phyloP scores from a whole-genome alignment of 92 coral and sea anemone species.

The Anthopleura xanthogrammica region DNA sequence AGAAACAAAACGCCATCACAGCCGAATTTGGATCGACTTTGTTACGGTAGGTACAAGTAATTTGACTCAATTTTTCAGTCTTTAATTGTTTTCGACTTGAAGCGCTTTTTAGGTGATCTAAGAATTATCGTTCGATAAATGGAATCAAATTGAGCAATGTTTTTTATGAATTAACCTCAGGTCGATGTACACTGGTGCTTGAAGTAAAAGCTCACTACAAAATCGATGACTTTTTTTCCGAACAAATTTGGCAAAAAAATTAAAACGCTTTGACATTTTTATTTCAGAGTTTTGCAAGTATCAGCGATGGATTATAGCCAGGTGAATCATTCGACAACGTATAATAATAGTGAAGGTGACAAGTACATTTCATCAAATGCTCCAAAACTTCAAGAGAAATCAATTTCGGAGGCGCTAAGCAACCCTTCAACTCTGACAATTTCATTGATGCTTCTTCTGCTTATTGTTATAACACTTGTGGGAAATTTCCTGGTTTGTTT shows the following conservation, averaged over 20 bases:
- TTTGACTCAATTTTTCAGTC: too few species aligned
- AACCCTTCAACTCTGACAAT: slow-evolving; percentile 16
- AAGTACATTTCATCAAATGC: neutral
- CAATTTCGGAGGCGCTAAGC: slow-evolving; percentile 1
- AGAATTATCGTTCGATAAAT: too few species aligned
- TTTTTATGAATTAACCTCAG: too few species aligned
- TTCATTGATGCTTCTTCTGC: slow-evolving; percentile 4
- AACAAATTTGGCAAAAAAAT: neutral
- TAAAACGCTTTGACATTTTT: neutral
- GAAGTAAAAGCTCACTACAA: too few species aligned
- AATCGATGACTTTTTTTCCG: too few species aligned
- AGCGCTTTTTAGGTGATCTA: too few species aligned
- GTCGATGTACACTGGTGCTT: too few species aligned
- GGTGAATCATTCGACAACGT: neutral
- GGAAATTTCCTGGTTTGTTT: slow-evolving; percentile 9
- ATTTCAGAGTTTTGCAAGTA: neutral
- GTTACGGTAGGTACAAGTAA: too few species aligned
- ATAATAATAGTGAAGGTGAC: neutral
- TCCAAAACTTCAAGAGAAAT: neutral
- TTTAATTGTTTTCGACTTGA: too few species aligned
- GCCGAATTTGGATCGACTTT: too few species aligned
- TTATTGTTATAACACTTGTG: slow-evolving; percentile 3
- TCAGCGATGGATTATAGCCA: neutral
- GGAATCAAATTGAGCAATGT: too few species aligned
- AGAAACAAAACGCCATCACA: too few species aligned